Evolutionary conservation across 2,888 invertebrate species (phyloP), one percentile per base, ranked within the genome.

Genomic region (Philereme transversata): DNA sequence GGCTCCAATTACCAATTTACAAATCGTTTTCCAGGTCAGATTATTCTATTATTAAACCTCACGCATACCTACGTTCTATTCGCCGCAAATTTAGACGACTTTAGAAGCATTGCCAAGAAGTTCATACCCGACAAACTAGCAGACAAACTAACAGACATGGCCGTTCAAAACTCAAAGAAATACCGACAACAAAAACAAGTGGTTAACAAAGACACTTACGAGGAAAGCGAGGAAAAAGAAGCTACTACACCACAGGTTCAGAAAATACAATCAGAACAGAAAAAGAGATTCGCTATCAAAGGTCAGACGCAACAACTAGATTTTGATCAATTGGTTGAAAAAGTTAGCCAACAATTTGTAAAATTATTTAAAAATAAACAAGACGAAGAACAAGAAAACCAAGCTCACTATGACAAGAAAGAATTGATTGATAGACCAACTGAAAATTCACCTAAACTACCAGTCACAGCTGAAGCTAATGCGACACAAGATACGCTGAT

Each of bases 31-130:
- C 22, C 57, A 69, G 67, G 60, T 47, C 62, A 62, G 7, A 6
- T 64, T 0, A 41, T 64, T n/a, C 0, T 64, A 7, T 33, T 62
- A 52, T 45, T 60, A 5, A 46, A 43, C 6, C 33, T 46, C 6
- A 50, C 54, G 0, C 6, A 61, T 9, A 45, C 62, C 35, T 69
- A 74, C 40, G 78, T 83, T 0, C 48, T 86, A 0, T 58, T 85
- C 0, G 76, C 83, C 4, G 81, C 77, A 0, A 81, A 86, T 11
- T 40, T 78, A 4, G 78, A 84, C 0, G 86, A 86, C 11, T 80
- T 87, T 40, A 69, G 69, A 46, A 64, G 53, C 0, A 60, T 87
- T 53, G 83, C 82, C 0, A 78, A 75, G 11, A 77, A 81, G 62
- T 69, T 82, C 2, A 70, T 76, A 0, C 79, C 84, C 0, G 69